These are phyloP conservation scores for Cheilosia urbana DNA, from an alignment of 2,888 invertebrate species.

Conservation along the genomic window DNA sequence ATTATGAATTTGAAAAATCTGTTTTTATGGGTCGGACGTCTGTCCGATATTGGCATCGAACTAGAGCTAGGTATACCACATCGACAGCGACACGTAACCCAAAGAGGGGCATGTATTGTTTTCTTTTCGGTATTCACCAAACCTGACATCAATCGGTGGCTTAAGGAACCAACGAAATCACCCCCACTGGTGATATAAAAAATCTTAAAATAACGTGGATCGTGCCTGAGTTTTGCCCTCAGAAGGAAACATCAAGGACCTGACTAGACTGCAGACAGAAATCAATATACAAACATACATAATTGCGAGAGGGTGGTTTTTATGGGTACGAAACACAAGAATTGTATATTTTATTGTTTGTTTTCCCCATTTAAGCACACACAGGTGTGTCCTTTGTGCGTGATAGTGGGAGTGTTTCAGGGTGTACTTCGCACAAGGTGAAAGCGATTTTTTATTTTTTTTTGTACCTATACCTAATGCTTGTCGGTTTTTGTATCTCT, in stretches of 20 bases:
- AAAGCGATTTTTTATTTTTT: background rate
- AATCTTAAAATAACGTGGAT: conserved; percentile 47
- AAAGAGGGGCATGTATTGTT: conserved; percentile 10
- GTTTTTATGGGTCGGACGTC: conserved; percentile 34
- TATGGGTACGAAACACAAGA: conserved; percentile 35
- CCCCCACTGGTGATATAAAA: conserved; percentile 48
- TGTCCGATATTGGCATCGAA: background rate
- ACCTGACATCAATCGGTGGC: conserved; percentile 5
- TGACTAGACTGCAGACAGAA: conserved; percentile 61
- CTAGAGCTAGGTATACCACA: conserved; percentile 11
- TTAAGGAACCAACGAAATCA: conserved; percentile 34
- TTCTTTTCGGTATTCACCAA: conserved; percentile 6
- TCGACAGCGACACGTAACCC: conserved; percentile 19
- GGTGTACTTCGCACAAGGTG: conserved; percentile 9
- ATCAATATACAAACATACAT: conserved; percentile 34
- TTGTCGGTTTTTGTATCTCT: conserved; percentile 24
- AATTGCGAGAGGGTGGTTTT: conserved; percentile 22
- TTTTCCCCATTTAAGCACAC: conserved; percentile 43
- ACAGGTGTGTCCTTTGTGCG: conserved; percentile 53
- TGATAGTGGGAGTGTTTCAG: background rate
- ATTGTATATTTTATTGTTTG: conserved; percentile 63
- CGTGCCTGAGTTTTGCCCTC: conserved; percentile 34
- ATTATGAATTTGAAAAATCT: conserved; percentile 17
- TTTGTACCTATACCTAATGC: background rate
- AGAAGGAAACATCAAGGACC: conserved; percentile 43